Evolutionary conservation across 2,888 invertebrate genomes (phyloP).

Genomic region (Sclerodermus sp.): DNA sequence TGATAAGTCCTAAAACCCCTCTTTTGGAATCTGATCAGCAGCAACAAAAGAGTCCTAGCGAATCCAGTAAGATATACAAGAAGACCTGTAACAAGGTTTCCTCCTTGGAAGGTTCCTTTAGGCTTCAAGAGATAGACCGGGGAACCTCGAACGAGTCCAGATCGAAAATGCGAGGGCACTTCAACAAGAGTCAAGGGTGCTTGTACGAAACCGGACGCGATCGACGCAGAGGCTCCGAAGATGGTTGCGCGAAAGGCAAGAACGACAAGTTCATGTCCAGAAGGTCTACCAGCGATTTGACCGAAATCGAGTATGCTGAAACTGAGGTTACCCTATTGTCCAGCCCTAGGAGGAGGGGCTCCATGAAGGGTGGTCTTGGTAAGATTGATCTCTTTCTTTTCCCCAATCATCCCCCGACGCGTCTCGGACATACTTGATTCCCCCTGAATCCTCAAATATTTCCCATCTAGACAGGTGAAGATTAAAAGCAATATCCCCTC

Average conservation of each 20-base stretch:
- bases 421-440: no score
- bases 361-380: constrained; percentile 57
- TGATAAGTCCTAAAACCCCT: not conserved
- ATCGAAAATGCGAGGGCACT: constrained; percentile 23
- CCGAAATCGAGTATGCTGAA: constrained; percentile 64
- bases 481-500: no score
- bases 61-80: constrained; percentile 7
- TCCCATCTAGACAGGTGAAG: no score
- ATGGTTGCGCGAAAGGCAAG: constrained; percentile 2
- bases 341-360: constrained; percentile 71
- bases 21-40: constrained; percentile 6
- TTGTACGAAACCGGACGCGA: constrained; percentile 28
- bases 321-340: constrained; percentile 66
- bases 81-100: not conserved
- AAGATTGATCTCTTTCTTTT: constrained; percentile 14
- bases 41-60: constrained; percentile 4
- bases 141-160: constrained; percentile 10
- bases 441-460: no score
- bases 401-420: no score
- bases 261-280: constrained; percentile 51
- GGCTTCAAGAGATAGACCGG: constrained; percentile 7
- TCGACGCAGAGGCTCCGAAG: constrained; percentile 1
- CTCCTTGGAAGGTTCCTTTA: constrained; percentile 16
- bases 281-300: constrained; percentile 78
- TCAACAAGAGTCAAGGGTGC: constrained; percentile 50